Conservation (phyloP, 1,140 invertebrate genomes). For the Listronotus oregonensis region DNA sequence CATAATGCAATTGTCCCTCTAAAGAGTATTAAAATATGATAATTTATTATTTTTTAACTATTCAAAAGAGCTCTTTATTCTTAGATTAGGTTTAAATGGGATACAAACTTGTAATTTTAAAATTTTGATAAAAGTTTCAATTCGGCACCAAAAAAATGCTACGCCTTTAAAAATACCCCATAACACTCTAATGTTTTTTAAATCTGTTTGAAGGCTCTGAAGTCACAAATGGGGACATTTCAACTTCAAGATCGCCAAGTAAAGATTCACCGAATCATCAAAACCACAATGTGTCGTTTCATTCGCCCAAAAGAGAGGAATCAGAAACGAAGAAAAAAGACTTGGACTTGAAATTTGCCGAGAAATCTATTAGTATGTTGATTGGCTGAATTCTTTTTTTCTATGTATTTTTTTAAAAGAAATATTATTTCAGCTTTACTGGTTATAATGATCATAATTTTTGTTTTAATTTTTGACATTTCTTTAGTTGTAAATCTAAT, state of each 20-base stretch:
- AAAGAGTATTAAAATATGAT: too few relatives aligned
- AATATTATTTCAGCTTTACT: too few relatives aligned
- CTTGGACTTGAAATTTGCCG: conserved; percentile 32
- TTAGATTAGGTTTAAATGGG: too few relatives aligned
- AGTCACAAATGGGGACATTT: neutral
- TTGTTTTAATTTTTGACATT: neutral
- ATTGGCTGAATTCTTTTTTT: too few relatives aligned
- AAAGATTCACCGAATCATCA: neutral
- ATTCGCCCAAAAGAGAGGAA: neutral
- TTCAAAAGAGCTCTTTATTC: too few relatives aligned
- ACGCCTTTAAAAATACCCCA: too few relatives aligned
- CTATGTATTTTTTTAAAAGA: too few relatives aligned
- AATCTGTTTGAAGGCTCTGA: neutral
- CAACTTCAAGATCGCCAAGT: neutral
- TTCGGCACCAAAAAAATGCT: too few relatives aligned
- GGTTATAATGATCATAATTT: neutral
- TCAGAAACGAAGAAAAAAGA: conserved; percentile 13
- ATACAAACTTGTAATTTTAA: too few relatives aligned
- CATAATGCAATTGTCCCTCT: too few relatives aligned
- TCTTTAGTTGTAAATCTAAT: conserved; percentile 8
- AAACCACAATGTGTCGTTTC: neutral
- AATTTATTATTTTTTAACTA: too few relatives aligned
- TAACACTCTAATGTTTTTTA: neutral
- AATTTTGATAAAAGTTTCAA: too few relatives aligned
- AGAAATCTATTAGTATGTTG: conserved; percentile 41